Conservation (phyloP, 2,888 invertebrate genomes). For the Ochropacha duplaris region DNA sequence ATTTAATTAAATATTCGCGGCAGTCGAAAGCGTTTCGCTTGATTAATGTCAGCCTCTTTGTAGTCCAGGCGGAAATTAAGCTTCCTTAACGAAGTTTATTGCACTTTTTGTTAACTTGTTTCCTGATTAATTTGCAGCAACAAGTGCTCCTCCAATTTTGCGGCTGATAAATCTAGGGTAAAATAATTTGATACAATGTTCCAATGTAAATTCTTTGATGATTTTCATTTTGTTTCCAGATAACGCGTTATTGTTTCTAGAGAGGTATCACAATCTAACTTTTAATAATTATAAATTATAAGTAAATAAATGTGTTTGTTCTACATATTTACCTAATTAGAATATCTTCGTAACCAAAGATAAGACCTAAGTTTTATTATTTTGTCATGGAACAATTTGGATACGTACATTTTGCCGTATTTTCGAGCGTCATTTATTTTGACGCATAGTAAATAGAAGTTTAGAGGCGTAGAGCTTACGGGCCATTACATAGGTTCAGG, state of each 20-base stretch:
- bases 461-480: slow-evolving; percentile 39
- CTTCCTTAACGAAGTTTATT: slow-evolving; percentile 72
- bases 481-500: slow-evolving; percentile 46
- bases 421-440: slow-evolving; percentile 19
- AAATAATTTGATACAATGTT: slow-evolving; percentile 24
- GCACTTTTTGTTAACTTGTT: slow-evolving; percentile 76
- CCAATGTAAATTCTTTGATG: slow-evolving; percentile 21
- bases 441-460: slow-evolving; percentile 34
- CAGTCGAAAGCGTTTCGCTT: slow-evolving; percentile 59
- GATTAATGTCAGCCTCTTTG: slow-evolving; percentile 68
- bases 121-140: slow-evolving; percentile 74
- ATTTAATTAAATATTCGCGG: slow-evolving; percentile 61
- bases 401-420: not conserved
- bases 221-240: slow-evolving; percentile 28
- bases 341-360: no score
- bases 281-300: no score
- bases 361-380: no score
- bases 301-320: no score
- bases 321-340: no score
- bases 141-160: slow-evolving; percentile 55
- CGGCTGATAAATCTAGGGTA: slow-evolving; percentile 33
- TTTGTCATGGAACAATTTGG: slow-evolving; percentile 21
- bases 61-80: slow-evolving; percentile 67
- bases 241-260: slow-evolving; percentile 38
- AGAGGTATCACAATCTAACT: no score